Percentiles rank a stretch among this genome's conserved stretches.
Evolutionary conservation across 1,140 invertebrate species (phyloP).

Genomic region (Lordiphosa clarofinis): DNA sequence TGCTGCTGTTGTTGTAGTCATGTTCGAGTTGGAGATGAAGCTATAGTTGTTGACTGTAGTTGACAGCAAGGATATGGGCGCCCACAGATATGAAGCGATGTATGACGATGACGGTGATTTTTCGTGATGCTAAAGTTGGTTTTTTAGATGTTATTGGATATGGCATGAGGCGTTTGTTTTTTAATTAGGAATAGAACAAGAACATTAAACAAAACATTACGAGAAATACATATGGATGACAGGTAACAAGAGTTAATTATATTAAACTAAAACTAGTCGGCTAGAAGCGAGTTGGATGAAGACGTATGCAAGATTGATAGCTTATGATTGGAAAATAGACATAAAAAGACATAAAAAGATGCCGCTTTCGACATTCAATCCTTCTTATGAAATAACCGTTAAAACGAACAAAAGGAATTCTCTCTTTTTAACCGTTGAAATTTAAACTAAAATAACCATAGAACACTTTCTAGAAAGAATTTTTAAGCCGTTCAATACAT

Average conservation of each 20-base stretch:
- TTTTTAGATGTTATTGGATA: constrained; percentile 13
- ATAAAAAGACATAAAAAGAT: too few species aligned
- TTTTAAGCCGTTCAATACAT: too few species aligned
- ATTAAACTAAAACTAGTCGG: constrained; percentile 1
- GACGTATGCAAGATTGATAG: too few species aligned
- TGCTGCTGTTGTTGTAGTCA: not conserved
- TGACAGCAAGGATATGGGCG: constrained; percentile 44
- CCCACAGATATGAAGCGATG: constrained; percentile 66
- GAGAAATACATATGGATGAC: constrained; percentile 5
- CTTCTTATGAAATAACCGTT: too few species aligned
- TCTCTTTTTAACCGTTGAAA: too few species aligned
- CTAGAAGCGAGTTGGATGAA: not conserved
- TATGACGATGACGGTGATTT: constrained; percentile 62
- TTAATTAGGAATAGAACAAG: constrained; percentile 36
- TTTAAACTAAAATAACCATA: too few species aligned
- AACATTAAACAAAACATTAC: constrained; percentile 49
- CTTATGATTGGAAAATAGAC: too few species aligned
- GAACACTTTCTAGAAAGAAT: too few species aligned
- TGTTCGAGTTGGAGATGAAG: constrained; percentile 6
- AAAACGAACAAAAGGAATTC: too few species aligned
- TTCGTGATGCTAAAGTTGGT: constrained; percentile 49
- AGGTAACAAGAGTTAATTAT: constrained; percentile 7
- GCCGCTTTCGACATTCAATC: too few species aligned
- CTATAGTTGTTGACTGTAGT: constrained; percentile 26
- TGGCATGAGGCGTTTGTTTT: constrained; percentile 8